phyloP scores from a whole-genome alignment of 2,797 vertebrate species.

The Denticeps clupeoides region DNA sequence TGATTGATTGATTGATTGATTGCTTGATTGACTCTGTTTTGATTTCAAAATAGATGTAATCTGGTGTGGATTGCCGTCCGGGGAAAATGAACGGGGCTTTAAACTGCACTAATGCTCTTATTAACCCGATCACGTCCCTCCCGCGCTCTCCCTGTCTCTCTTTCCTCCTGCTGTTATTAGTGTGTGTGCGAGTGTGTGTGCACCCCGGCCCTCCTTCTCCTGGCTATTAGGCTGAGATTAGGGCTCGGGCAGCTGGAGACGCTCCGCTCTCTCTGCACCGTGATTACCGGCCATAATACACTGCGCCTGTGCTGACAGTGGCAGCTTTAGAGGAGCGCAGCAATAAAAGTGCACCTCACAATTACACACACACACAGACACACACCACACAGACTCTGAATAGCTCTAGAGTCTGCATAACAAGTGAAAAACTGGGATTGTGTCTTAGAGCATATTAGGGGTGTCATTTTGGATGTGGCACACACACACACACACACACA shows the following conservation, averaged over 20 bases:
- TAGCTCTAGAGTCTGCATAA: too few species aligned
- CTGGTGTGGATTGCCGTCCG: too few species aligned
- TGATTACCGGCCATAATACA: conserved; percentile 74
- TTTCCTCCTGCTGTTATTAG: conserved; percentile 18
- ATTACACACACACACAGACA: conserved; percentile 38
- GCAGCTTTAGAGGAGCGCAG: conserved; percentile 61
- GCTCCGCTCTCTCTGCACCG: conserved; percentile 46
- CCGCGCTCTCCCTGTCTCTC: conserved; percentile 52
- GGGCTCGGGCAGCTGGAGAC: not conserved
- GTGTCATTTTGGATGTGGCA: too few species aligned
- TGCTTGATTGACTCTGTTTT: too few species aligned
- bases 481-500: too few species aligned
- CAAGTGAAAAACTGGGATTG: too few species aligned
- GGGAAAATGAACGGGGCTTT: too few species aligned
- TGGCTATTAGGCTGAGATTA: not conserved
- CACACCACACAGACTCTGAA: too few species aligned
- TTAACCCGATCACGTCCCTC: conserved; percentile 69
- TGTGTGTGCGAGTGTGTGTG: too few species aligned
- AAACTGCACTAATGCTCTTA: conserved; percentile 74
- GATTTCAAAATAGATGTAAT: too few species aligned
- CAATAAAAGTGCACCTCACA: conserved; percentile 41
- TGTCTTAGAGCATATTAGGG: too few species aligned
- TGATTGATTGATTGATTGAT: too few species aligned
- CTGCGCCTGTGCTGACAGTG: conserved; percentile 73
- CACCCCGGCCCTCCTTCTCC: not conserved